A percentile compares a stretch with the other conserved stretches of the same genome.
Conservation (phyloP, 2,113 vertebrate species). For the Neotoma lepida region DNA sequence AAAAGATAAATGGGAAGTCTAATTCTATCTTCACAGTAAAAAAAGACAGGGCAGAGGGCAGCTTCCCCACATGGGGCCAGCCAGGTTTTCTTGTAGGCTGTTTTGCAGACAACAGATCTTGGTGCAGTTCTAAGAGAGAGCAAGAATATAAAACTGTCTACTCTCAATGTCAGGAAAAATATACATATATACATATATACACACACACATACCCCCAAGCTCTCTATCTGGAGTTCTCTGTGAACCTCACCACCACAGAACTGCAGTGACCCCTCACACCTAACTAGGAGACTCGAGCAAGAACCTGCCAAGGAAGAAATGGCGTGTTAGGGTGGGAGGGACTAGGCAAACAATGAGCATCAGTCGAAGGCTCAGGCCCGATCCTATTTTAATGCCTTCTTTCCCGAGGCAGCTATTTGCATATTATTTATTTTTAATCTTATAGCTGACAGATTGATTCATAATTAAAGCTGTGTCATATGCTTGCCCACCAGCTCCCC, state of each 20-base stretch:
- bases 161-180: not conserved
- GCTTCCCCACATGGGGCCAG: not conserved
- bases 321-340: not conserved
- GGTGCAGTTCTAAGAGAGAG: slow-evolving; percentile 27
- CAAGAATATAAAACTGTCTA: slow-evolving; percentile 28
- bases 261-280: not conserved
- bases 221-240: not conserved
- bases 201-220: not conserved
- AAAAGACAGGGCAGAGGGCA: not conserved
- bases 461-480: slow-evolving; percentile 81
- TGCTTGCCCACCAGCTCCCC: slow-evolving; percentile 80
- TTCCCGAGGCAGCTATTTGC: slow-evolving; percentile 76
- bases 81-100: not conserved
- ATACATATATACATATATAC: not conserved
- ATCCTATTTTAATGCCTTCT: slow-evolving; percentile 70
- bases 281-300: not conserved
- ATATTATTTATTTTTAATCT: slow-evolving; percentile 82
- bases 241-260: not conserved
- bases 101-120: slow-evolving; percentile 52
- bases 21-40: not conserved
- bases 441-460: slow-evolving; percentile 81
- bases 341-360: slow-evolving; percentile 1
- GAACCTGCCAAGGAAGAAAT: not conserved
- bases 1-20: slow-evolving; percentile 39
- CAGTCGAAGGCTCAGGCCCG: slow-evolving; percentile 23